Percentiles rank a stretch among this genome's conserved stretches.
Evolutionary conservation across 2,888 invertebrate species (phyloP).

Genomic region (Eupithecia centaureata): DNA sequence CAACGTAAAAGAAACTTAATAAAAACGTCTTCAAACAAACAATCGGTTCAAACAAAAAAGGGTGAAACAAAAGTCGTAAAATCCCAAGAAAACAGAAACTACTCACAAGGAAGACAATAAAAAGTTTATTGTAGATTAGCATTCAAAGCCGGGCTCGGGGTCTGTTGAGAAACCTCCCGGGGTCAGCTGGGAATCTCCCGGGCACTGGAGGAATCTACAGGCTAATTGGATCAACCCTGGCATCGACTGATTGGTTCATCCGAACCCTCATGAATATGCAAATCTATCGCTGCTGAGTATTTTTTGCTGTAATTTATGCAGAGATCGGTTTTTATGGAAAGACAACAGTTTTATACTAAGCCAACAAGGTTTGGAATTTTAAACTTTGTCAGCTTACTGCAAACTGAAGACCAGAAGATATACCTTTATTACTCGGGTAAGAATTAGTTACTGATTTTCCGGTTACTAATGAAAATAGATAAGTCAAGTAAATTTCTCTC

Average conservation of each 20-base stretch:
- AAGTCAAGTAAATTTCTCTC: background rate
- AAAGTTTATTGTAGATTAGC: conserved; percentile 36
- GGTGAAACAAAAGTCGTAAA: conserved; percentile 24
- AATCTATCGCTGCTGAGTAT: background rate
- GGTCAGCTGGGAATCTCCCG: background rate
- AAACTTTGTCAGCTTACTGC: background rate
- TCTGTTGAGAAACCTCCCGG: conserved; percentile 14
- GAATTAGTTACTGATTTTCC: background rate
- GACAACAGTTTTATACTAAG: background rate
- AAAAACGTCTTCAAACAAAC: conserved; percentile 22
- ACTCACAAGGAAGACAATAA: conserved; percentile 31
- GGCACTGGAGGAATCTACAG: background rate
- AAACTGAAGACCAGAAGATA: background rate
- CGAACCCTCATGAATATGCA: background rate
- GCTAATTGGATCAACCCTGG: conserved; percentile 30
- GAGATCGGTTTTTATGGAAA: conserved; percentile 6
- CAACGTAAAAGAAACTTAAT: conserved; percentile 6
- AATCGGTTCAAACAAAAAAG: conserved; percentile 20
- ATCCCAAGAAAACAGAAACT: conserved; percentile 16
- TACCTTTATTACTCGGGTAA: no score
- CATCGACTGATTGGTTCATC: conserved; percentile 8
- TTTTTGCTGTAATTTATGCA: background rate
- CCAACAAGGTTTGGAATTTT: background rate
- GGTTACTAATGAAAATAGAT: background rate
- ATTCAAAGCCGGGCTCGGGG: conserved; percentile 30